Percentiles rank a stretch among this genome's conserved stretches.
phyloP scores from a whole-genome alignment of 2,888 invertebrate species.

The Pandemis heparana region DNA sequence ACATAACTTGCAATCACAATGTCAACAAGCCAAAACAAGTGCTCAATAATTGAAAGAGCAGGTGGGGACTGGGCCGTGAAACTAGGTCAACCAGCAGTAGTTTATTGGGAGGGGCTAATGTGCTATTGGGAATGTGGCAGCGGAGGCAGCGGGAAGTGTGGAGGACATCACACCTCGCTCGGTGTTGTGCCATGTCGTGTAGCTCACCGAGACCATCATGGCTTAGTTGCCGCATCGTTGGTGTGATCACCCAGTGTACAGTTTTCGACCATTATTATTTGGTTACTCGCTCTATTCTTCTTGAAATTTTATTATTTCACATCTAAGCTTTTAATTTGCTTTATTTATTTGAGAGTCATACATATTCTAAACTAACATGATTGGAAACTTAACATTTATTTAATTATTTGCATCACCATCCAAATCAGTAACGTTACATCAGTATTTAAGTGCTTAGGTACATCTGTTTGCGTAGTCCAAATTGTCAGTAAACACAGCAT shows the following conservation, averaged over 20 bases:
- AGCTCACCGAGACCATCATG: slow-evolving; percentile 77
- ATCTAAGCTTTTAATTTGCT: slow-evolving; percentile 69
- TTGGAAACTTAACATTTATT: slow-evolving; percentile 63
- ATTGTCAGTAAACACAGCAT: slow-evolving; percentile 53
- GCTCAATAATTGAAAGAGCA: slow-evolving; percentile 16
- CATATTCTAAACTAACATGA: slow-evolving; percentile 66
- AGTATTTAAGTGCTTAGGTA: slow-evolving; percentile 34
- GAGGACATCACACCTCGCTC: slow-evolving; percentile 64
- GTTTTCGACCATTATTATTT: slow-evolving; percentile 64
- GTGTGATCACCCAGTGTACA: slow-evolving; percentile 73
- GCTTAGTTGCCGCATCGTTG: slow-evolving; percentile 81
- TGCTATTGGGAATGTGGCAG: slow-evolving; percentile 52
- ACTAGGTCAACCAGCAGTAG: neutral
- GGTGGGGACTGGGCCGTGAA: neutral
- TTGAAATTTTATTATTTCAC: slow-evolving; percentile 70
- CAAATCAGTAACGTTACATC: slow-evolving; percentile 42
- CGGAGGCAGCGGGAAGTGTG: slow-evolving; percentile 64
- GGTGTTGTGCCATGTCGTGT: slow-evolving; percentile 76
- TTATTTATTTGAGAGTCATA: slow-evolving; percentile 68
- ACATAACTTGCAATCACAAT: slow-evolving; percentile 24
- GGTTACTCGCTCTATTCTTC: slow-evolving; percentile 67
- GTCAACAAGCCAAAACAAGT: slow-evolving; percentile 32
- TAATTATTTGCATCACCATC: slow-evolving; percentile 66
- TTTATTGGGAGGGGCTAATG: neutral
- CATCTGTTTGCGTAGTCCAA: slow-evolving; percentile 52